phyloP scores from a whole-genome alignment of 2,797 vertebrate species.

The Valencia hispanica region DNA sequence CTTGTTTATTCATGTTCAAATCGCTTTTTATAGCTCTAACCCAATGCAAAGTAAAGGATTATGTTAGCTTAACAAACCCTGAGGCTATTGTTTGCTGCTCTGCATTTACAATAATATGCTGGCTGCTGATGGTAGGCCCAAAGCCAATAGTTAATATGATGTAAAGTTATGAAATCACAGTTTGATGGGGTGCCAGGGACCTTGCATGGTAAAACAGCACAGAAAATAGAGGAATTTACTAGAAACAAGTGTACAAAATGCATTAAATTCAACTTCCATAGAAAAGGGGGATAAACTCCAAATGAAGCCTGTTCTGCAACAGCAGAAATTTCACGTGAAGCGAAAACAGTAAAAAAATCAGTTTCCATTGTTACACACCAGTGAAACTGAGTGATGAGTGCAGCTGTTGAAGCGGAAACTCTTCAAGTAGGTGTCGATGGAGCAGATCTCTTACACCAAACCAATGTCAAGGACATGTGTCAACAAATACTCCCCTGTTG shows the following conservation, averaged over 20 bases:
- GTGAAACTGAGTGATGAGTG: background rate
- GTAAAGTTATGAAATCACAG: constrained; percentile 1
- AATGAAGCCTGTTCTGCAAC: background rate
- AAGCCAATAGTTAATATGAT: background rate
- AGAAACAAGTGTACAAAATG: background rate
- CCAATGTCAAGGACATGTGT: background rate
- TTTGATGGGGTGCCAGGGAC: background rate
- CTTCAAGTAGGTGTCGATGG: background rate
- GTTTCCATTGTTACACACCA: background rate
- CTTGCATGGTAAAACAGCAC: background rate
- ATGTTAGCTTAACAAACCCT: background rate
- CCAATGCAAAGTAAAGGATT: background rate
- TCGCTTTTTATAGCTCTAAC: background rate
- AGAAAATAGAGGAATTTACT: background rate
- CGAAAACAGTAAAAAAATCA: background rate
- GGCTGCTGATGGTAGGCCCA: background rate
- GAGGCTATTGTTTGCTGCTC: background rate
- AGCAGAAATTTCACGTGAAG: background rate
- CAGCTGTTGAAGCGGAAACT: background rate
- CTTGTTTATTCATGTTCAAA: background rate
- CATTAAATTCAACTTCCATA: background rate
- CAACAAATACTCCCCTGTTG: background rate
- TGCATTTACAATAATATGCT: constrained; percentile 1
- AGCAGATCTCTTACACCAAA: background rate
- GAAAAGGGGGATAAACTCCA: background rate